phyloP scores from a whole-genome alignment of 2,888 invertebrate species.

The Timema cristinae region DNA sequence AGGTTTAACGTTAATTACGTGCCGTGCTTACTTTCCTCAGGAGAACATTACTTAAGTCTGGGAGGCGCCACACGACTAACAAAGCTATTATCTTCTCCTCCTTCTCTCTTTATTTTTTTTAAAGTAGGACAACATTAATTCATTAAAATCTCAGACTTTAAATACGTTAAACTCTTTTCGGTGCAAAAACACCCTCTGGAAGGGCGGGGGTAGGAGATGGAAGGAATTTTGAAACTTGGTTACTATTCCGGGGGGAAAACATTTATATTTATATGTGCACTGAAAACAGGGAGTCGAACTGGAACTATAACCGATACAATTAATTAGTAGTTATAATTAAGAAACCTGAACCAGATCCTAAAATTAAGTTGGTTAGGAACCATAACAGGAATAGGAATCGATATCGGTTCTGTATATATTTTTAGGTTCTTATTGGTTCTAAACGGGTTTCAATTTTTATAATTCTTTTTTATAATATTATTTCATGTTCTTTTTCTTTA shows the following conservation, averaged over 20 bases:
- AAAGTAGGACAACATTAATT: conserved; percentile 30
- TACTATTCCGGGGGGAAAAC: conserved; percentile 3
- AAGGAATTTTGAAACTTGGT: not conserved
- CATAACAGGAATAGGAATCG: no score
- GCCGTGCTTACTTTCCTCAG: not conserved
- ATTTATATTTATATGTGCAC: not conserved
- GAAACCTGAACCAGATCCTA: no score
- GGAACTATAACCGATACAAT: no score
- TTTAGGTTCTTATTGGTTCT: no score
- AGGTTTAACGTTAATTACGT: conserved; percentile 13
- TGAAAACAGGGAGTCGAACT: no score
- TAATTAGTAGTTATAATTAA: no score
- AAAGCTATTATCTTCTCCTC: conserved; percentile 13
- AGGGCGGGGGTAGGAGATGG: conserved; percentile 3
- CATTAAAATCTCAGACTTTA: conserved; percentile 28
- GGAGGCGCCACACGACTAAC: not conserved
- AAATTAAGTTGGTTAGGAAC: no score
- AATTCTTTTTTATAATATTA: no score
- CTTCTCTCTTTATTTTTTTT: conserved; percentile 10
- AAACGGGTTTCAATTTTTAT: no score
- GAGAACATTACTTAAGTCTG: not conserved
- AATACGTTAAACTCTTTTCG: conserved; percentile 22
- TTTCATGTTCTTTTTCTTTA: no score
- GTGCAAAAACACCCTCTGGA: no score
- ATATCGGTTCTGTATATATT: no score